Conservation (phyloP, 2,888 invertebrate genomes). For the Meandrusa payeni region DNA sequence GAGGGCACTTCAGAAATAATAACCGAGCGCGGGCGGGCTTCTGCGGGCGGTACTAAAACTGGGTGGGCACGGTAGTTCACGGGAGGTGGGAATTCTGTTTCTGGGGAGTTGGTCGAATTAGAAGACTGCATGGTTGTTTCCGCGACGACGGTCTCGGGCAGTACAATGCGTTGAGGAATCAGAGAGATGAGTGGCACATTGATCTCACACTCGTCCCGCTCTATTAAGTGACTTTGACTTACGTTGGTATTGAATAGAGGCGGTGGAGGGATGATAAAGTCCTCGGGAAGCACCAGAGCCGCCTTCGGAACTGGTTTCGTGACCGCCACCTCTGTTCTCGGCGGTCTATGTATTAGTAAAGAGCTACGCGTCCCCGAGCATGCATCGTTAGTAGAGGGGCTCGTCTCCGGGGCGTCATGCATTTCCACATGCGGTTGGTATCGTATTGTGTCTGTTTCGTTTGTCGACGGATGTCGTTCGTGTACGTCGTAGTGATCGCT, state of each 20-base stretch:
- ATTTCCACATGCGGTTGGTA: constrained; percentile 49
- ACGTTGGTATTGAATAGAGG: constrained; percentile 70
- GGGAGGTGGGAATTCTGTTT: constrained; percentile 66
- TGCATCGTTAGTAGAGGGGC: constrained; percentile 70
- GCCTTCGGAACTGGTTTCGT: constrained; percentile 52
- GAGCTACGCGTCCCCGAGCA: constrained; percentile 58
- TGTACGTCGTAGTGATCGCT: constrained; percentile 52
- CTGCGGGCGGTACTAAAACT: constrained; percentile 33
- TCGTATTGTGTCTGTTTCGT: constrained; percentile 45
- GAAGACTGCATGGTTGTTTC: constrained; percentile 74
- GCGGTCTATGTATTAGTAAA: constrained; percentile 64
- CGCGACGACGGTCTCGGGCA: constrained; percentile 62
- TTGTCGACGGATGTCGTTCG: constrained; percentile 43
- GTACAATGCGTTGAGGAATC: constrained; percentile 60
- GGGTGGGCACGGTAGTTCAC: constrained; percentile 72
- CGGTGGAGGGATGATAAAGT: constrained; percentile 75
- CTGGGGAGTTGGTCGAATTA: constrained; percentile 63
- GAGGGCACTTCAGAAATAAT: constrained; percentile 63
- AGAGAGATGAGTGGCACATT: constrained; percentile 60
- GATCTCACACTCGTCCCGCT: constrained; percentile 45
- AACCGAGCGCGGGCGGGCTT: constrained; percentile 40
- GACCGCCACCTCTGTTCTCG: constrained; percentile 50
- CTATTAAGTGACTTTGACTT: constrained; percentile 56
- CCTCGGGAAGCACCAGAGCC: constrained; percentile 61
- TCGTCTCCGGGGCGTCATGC: constrained; percentile 50